Evolutionary conservation across 2,113 vertebrate genomes (phyloP), one percentile per base, ranked within the genome.

Genomic region (Pomatostomus ruficeps): DNA sequence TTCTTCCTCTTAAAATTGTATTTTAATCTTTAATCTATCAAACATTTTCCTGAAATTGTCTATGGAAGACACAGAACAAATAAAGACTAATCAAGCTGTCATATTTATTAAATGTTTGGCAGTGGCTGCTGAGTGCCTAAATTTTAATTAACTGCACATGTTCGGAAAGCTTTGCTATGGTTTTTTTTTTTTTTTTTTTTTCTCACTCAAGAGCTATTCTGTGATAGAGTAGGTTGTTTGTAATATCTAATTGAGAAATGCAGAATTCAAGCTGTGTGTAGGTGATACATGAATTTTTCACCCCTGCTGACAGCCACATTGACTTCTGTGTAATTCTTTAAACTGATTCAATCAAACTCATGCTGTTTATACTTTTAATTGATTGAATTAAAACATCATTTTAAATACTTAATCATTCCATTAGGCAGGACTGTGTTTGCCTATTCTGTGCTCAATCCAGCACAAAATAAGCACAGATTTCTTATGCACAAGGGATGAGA

Each of bases 311-410:
- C 85, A 97, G 93, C 36, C 76, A 91, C 80, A 94, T 89, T 95
- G 92, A 93, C 92, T 97, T 96, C 91, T 86, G 76, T 92, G 91
- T 96, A 92, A 95, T 97, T 97, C 95, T 96, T 97, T 91, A 96
- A 95, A 97, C 95, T 96, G 97, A 97, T 96, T 96, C 88, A 97
- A 94, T 97, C 96, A 97, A 97, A 96, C 92, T 46, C 97, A 95
- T 79, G 94, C 96, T 97, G 97, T 85, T 97, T 96, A 95, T 97
- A 95, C 95, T 98, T 98, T 97, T 96, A 97, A 97, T 97, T 97
- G 97, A 98, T 96, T 97, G 91, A 95, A 98, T 97, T 97, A 98
- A 97, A 97, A 88, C 49, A 96, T 49, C 63, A 72, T 97, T 98
- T 97, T 40, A 95, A 97, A 93, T 88, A 96, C 94, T 97, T 97